Base-by-base conservation (phyloP, 2,113 vertebrate genomes). In the human region DNA sequence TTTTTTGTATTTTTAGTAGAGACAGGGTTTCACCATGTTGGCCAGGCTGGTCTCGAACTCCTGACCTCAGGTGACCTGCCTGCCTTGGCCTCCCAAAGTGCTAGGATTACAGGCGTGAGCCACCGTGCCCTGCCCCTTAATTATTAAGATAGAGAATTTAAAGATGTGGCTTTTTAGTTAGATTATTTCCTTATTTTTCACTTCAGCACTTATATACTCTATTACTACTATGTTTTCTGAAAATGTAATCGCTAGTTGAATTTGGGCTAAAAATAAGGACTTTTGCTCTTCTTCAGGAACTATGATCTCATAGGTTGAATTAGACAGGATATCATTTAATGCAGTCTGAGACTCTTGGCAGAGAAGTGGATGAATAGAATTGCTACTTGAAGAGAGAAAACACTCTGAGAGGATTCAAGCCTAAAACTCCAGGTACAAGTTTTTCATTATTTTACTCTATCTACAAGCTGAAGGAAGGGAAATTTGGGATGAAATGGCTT, bases 131-230 rank as follows among this genome's bases (percentile, higher is more conserved):
- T 64, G 61, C 61, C n/a, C 90, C 23, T 91, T 78, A 91, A 52
- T 85, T 50, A 89, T 27, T 70, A 79, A 79, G 76, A 35, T 18
- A 50, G 16, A 50, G 17, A 76, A 79, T 50, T 79, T 50, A 79
- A 79, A 32, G 9, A 5, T 20, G 43, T 50, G 55, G 5, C 7
- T 89, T 79, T 95, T 4, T 59, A 93, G 64, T 91, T 85, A 59
- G 22, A 64, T 43, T 72, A 59, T 81, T 88, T 96, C 82, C 48
- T 94, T 43, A 48, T 73, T 93, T 96, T 84, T 79, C 23, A 12
- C 68, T 61, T 68, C 2, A 45, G 22, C 48, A 32, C 35, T 87
- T 64, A 78, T 0, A 64, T 91, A 48, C n/a, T 95, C 90, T 79
- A 73, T 93, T 92, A 59, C 6, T 68, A 16, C 83, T 64, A 52